Evolutionary conservation across 1,140 invertebrate species (phyloP).

Genomic region (Laupala kohalensis): DNA sequence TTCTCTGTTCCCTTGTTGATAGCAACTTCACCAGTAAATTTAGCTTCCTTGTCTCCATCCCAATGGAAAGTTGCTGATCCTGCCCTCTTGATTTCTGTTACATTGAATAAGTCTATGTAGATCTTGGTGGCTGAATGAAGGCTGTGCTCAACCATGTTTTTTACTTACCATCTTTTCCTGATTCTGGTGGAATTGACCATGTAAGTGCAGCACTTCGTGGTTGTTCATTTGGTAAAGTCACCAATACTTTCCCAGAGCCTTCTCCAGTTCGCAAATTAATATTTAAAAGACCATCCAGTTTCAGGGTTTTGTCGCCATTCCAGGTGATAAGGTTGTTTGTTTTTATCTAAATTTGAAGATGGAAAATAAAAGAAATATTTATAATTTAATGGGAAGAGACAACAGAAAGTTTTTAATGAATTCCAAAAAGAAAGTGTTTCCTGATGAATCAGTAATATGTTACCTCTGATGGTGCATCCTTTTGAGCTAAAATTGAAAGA

Average conservation of each 20-base stretch:
- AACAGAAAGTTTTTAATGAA: no score
- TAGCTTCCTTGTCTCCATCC: not conserved
- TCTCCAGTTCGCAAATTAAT: not conserved
- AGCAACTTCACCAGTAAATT: not conserved
- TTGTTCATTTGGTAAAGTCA: not conserved
- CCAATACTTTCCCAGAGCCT: not conserved
- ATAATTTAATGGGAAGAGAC: no score
- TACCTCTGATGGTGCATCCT: not conserved
- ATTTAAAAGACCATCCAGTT: not conserved
- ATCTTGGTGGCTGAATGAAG: no score
- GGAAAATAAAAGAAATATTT: no score
- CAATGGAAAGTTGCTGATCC: not conserved
- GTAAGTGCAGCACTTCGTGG: not conserved
- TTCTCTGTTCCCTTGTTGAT: not conserved
- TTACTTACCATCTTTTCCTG: not conserved
- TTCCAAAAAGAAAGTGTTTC: no score
- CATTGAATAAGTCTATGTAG: not conserved
- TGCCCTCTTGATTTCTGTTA: not conserved
- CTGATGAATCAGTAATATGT: no score
- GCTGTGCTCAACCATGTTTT: no score
- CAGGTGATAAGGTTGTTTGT: not conserved
- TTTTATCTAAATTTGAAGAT: not conserved
- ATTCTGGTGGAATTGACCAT: not conserved
- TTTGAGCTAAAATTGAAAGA: not conserved
- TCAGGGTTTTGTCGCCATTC: not conserved